Conservation (phyloP, 2,797 vertebrate species). For the Phalloptychus januarius region DNA sequence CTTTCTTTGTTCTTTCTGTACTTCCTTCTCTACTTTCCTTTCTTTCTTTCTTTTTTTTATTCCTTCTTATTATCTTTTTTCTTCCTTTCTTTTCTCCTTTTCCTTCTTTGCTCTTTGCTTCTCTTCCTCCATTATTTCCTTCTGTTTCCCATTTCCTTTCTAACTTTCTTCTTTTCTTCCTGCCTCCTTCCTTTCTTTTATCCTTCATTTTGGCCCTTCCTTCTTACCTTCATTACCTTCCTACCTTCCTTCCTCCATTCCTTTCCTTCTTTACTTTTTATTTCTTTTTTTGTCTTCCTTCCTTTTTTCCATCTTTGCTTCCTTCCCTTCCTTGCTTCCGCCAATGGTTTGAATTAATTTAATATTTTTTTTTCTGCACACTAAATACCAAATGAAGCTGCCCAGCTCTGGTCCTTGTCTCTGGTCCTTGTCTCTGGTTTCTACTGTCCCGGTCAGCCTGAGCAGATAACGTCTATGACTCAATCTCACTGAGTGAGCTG, state of each 20-base stretch:
- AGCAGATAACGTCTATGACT: slow-evolving; percentile 61
- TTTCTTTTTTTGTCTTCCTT: not conserved
- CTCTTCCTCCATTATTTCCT: not conserved
- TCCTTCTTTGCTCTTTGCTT: not conserved
- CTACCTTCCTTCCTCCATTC: not conserved
- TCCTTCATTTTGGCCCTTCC: too few species aligned
- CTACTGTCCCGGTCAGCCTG: slow-evolving; percentile 30
- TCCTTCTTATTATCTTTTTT: not conserved
- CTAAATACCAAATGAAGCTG: slow-evolving; percentile 14
- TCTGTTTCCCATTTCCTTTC: not conserved
- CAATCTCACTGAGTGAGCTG: slow-evolving; percentile 56
- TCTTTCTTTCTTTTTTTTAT: not conserved
- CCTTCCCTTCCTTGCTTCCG: not conserved
- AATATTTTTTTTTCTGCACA: not conserved
- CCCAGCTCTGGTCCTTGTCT: slow-evolving; percentile 18
- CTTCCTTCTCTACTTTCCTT: not conserved
- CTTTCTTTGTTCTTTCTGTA: not conserved
- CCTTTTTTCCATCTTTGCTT: not conserved
- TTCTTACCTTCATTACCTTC: not conserved
- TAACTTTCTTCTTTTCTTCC: too few species aligned
- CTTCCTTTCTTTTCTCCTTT: not conserved
- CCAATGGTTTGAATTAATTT: not conserved
- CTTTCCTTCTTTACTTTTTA: not conserved
- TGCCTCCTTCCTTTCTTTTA: too few species aligned
- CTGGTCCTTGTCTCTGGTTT: slow-evolving; percentile 15